These are phyloP conservation scores for Cossypha polioptera DNA, from an alignment of 2,797 vertebrate species.

Conservation along the genomic window DNA sequence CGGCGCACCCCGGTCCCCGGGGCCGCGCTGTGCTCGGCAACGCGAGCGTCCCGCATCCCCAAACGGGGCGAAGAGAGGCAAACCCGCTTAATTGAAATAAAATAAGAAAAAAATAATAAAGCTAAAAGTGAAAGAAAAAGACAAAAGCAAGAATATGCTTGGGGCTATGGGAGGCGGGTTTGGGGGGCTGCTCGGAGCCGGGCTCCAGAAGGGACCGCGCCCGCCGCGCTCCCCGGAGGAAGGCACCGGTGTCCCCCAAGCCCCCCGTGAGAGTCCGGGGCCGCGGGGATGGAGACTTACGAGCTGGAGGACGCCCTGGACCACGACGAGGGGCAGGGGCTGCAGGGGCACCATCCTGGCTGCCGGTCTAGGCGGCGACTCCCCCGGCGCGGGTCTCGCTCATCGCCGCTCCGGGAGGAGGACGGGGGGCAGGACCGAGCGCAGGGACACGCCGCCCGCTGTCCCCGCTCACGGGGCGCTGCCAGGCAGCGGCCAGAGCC, in stretches of 20 bases:
- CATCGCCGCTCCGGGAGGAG: conserved; percentile 73
- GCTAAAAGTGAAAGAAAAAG: no score
- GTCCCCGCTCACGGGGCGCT: conserved; percentile 18
- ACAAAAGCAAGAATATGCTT: background rate
- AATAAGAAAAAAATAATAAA: no score
- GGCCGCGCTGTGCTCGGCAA: background rate
- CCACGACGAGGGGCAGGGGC: conserved; percentile 74
- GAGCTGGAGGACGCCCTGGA: conserved; percentile 78
- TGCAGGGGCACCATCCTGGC: conserved; percentile 75
- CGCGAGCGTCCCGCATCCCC: background rate
- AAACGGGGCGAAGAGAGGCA: background rate
- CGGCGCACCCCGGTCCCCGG: background rate
- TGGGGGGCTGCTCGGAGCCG: background rate
- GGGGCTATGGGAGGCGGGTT: background rate
- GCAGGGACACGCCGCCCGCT: conserved; percentile 24
- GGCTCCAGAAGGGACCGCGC: background rate
- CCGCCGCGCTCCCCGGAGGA: background rate
- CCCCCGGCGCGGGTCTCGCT: conserved; percentile 59
- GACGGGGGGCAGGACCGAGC: conserved; percentile 8
- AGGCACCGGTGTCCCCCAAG: background rate
- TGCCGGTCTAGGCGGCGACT: conserved; percentile 66
- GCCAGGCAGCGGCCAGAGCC: background rate
- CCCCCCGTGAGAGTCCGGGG: background rate
- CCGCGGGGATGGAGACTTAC: conserved; percentile 65
- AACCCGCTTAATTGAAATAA: background rate